Evolutionary conservation across 1,140 invertebrate species (phyloP), one percentile per base, ranked within the genome.

Genomic region (Diachasma alloeum): DNA sequence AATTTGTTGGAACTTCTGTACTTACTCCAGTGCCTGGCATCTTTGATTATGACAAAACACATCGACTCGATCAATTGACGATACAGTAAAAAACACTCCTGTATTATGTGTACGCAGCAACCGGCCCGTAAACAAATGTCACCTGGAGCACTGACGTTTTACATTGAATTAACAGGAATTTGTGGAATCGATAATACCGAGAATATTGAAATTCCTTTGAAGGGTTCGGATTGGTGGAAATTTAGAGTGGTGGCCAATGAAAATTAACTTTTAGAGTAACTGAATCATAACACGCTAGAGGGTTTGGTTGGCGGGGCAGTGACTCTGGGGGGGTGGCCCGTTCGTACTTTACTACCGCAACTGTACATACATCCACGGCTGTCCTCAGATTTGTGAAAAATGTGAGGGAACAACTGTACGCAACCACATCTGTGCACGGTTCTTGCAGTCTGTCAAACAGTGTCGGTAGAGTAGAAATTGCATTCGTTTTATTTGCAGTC

Each of bases 101-200:
- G 59, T 63, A 24, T 26, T 63, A 31, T 10, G 59, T 63, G 19
- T 15, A 63, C 59, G 15, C 6, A 63, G 24, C 26, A 63, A 63
- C 59, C 59, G 59, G 59, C 59, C 59, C 59, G 24, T 63, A 63
- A 63, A 63, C 59, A 63, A 63, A 63, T 63, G 24, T 63, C 59
- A 63, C 59, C 59, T 63, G 59, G 59, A 63, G 59, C 11, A 31
- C 59, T 63, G 19, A 63, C 59, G 24, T 26, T 63, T 63, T 26
- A 22, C 59, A 63, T 63, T 26, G 59, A 63, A 63, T 63, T 63
- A 63, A 63, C 59, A 63, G 11, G 24, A 31, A 24, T 63, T 63
- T 63, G 59, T 63, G 59, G 13, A 63, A 63, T 63, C 59, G 24
- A 63, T 63, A 63, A 17, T 19, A 19, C 6, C 15, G 17, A 53